phyloP scores from a whole-genome alignment of 1,140 invertebrate species.

The Brachionus rubens region DNA sequence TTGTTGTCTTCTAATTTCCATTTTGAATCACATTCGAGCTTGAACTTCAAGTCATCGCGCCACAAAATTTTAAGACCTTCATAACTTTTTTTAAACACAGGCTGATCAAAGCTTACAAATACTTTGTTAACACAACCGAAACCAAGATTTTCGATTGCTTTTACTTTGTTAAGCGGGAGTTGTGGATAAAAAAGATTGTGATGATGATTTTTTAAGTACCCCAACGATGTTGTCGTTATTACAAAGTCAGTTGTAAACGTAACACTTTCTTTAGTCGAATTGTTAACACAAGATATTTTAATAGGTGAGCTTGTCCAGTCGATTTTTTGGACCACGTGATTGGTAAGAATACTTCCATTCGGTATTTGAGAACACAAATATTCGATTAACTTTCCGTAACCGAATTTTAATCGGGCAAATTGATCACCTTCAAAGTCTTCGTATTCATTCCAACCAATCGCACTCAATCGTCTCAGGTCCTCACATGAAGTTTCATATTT shows the following conservation, averaged over 20 bases:
- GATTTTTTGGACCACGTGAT: slow-evolving; percentile 21
- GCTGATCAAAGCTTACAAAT: slow-evolving; percentile 7
- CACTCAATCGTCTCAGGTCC: slow-evolving; percentile 21
- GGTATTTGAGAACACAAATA: slow-evolving; percentile 25
- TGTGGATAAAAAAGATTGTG: neutral
- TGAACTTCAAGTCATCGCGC: slow-evolving; percentile 8
- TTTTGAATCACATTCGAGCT: neutral
- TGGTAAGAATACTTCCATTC: neutral
- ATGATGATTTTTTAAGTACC: slow-evolving; percentile 21
- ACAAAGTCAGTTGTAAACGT: neutral
- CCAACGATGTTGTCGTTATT: neutral
- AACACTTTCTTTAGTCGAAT: neutral
- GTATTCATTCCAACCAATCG: slow-evolving; percentile 38
- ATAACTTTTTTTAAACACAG: slow-evolving; percentile 20
- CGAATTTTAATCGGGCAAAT: slow-evolving; percentile 1
- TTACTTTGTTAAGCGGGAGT: slow-evolving; percentile 26
- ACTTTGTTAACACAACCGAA: slow-evolving; percentile 40
- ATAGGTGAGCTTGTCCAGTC: slow-evolving; percentile 1
- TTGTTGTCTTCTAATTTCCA: slow-evolving; percentile 16
- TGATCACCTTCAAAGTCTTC: slow-evolving; percentile 45
- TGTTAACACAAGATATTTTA: neutral
- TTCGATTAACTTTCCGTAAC: slow-evolving; percentile 4
- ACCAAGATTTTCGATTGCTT: slow-evolving; percentile 39
- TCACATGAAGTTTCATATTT: slow-evolving; percentile 18
- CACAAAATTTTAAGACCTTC: slow-evolving; percentile 32